Evolutionary conservation across 1,140 invertebrate genomes (phyloP).

Genomic region (Camponotus floridanus): DNA sequence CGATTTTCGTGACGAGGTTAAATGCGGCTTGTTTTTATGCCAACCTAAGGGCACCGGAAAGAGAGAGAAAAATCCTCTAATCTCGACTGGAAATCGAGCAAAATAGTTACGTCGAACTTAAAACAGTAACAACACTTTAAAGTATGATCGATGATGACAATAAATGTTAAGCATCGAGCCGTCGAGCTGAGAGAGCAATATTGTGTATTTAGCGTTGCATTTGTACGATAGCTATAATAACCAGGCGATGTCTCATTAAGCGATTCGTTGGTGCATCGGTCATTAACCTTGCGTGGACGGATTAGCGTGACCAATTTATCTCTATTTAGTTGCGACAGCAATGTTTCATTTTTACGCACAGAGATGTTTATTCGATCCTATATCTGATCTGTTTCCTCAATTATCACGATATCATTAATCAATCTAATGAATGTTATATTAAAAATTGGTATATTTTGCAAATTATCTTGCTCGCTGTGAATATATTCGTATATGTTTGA

Average conservation of each 20-base stretch:
- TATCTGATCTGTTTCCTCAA: not conserved
- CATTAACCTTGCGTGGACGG: slow-evolving; percentile 57
- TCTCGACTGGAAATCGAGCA: slow-evolving; percentile 8
- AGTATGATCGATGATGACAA: slow-evolving; percentile 51
- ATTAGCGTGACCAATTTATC: slow-evolving; percentile 61
- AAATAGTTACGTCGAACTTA: slow-evolving; percentile 56
- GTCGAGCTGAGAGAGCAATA: slow-evolving; percentile 51
- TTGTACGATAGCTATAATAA: slow-evolving; percentile 72
- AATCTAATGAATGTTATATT: slow-evolving; percentile 54
- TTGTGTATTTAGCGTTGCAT: slow-evolving; percentile 70
- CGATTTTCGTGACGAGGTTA: slow-evolving; percentile 49
- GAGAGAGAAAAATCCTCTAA: not conserved
- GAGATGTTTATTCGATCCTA: slow-evolving; percentile 44
- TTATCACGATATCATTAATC: slow-evolving; percentile 36
- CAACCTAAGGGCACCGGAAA: not conserved
- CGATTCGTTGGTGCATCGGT: slow-evolving; percentile 61
- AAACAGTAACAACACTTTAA: slow-evolving; percentile 43
- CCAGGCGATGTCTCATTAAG: slow-evolving; percentile 71
- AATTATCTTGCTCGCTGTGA: not conserved
- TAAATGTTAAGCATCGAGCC: slow-evolving; percentile 57
- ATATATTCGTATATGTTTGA: too few relatives aligned
- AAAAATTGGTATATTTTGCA: slow-evolving; percentile 12
- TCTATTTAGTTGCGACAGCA: slow-evolving; percentile 50
- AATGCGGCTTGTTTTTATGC: slow-evolving; percentile 10
- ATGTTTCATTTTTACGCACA: slow-evolving; percentile 50